These are phyloP conservation scores for Galerucella nymphaeae DNA, from an alignment of 2,888 invertebrate genomes.

Conservation along the genomic window DNA sequence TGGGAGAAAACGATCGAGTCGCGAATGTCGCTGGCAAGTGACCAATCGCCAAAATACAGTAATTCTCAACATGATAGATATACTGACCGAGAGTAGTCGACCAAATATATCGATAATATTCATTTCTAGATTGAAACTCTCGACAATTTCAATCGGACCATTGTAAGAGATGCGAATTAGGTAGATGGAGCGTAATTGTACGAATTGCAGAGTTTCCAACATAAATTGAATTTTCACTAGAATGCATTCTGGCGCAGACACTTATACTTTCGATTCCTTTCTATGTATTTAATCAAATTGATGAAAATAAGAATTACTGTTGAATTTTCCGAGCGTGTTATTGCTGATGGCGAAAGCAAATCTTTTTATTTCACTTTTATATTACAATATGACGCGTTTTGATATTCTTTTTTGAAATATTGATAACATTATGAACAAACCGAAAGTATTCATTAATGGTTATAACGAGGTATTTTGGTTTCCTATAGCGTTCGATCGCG, in stretches of 20 bases:
- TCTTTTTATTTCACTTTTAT: neutral
- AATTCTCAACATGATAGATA: constrained; percentile 63
- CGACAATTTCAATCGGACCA: constrained; percentile 37
- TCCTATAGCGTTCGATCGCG: no score
- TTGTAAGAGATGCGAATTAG: constrained; percentile 58
- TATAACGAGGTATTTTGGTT: no score
- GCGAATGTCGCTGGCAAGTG: constrained; percentile 63
- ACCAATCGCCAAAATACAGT: constrained; percentile 62
- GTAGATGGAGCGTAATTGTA: constrained; percentile 62
- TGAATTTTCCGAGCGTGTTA: neutral
- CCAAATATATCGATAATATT: constrained; percentile 18
- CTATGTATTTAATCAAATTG: constrained; percentile 49
- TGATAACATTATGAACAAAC: no score
- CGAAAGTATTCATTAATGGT: no score
- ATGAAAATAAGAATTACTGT: constrained; percentile 24
- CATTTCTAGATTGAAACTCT: neutral
- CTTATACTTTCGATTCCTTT: constrained; percentile 56
- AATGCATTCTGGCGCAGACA: constrained; percentile 59
- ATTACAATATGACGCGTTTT: no score
- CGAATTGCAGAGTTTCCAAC: constrained; percentile 63
- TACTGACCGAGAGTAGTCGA: constrained; percentile 48
- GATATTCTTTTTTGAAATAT: no score
- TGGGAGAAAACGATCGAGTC: constrained; percentile 49
- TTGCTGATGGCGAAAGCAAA: neutral
- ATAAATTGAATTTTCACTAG: constrained; percentile 65